phyloP scores from a whole-genome alignment of 2,888 invertebrate genomes.

The Apeira syringaria region DNA sequence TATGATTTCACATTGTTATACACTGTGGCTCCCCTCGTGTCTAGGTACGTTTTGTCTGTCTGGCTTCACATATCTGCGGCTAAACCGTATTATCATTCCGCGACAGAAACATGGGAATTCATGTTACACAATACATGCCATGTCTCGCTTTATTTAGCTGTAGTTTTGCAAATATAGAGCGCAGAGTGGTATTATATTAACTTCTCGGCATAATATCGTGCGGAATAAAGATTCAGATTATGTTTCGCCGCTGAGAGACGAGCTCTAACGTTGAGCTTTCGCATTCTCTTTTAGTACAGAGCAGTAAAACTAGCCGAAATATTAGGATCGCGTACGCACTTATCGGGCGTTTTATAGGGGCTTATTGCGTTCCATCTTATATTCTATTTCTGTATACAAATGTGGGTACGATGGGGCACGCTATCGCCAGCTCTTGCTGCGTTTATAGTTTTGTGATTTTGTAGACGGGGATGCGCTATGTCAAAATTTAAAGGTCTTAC shows the following conservation, averaged over 20 bases:
- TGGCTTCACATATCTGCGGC: slow-evolving; percentile 28
- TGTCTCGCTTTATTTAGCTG: slow-evolving; percentile 44
- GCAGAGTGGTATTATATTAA: slow-evolving; percentile 56
- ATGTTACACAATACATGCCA: slow-evolving; percentile 41
- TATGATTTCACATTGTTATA: not conserved
- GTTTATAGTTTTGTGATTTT: not conserved
- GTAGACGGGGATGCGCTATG: not conserved
- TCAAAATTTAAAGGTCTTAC: too few relatives aligned
- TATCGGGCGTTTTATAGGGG: slow-evolving; percentile 45
- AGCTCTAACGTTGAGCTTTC: slow-evolving; percentile 25
- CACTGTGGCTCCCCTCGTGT: not conserved
- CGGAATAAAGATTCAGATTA: slow-evolving; percentile 53
- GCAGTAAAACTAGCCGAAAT: slow-evolving; percentile 49
- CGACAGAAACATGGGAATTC: slow-evolving; percentile 43
- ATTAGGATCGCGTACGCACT: slow-evolving; percentile 42
- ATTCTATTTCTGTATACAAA: slow-evolving; percentile 50
- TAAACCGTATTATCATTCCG: slow-evolving; percentile 40
- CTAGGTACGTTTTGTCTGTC: slow-evolving; percentile 10
- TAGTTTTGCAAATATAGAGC: slow-evolving; percentile 51
- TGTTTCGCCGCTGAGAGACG: slow-evolving; percentile 42
- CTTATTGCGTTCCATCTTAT: slow-evolving; percentile 47
- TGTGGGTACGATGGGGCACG: slow-evolving; percentile 35
- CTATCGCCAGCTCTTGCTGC: slow-evolving; percentile 13
- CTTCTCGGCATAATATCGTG: slow-evolving; percentile 47
- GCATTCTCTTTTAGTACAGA: slow-evolving; percentile 44